Evolutionary conservation across 1,140 invertebrate species (phyloP), one percentile per base, ranked within the genome.

Genomic region (Trypoxylus dichotomus): DNA sequence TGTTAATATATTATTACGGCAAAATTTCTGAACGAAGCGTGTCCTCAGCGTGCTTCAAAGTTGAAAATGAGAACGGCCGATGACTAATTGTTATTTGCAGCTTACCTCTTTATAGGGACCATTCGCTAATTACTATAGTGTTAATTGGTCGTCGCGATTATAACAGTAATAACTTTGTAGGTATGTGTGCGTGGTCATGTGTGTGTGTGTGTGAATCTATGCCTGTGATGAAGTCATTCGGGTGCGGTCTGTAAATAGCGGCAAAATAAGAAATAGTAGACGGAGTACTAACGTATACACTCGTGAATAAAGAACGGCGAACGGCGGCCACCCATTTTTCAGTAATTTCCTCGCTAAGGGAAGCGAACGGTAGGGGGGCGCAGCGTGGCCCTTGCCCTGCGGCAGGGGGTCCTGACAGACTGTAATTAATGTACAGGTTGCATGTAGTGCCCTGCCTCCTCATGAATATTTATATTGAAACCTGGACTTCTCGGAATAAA

Each of bases 381-480:
- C 80, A 76, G 80, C 77, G 74, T 79, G 80, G 80, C 80, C 80
- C 80, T 80, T 79, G 76, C 80, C 78, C 78, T 80, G 76, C 80
- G 63, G 76, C 80, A 76, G 78, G 80, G 80, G 77, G 80, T 75
- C 80, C 74, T 79, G 80, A 79, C 80, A 80, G 80, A 43, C 74
- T 75, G 80, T 80, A 80, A 80, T 80, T 80, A 79, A 80, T 80
- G 80, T 80, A 78, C 80, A 80, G 80, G 80, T 80, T 80, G 80
- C 80, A 80, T 80, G 80, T 80, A 77, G 76, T 77, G 80, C 80
- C 80, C 80, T 80, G 77, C 76, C 77, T 76, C 80, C 80, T 72
- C 78, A 80, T 80, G 80, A 79, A 80, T 80, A 80, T 80, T 80
- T 80, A 80, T 80, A 80, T 79, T 71, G 73, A 37, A 76, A 68